Conservation (phyloP, 2,888 invertebrate species). For the Leptodirus hochenwartii region DNA sequence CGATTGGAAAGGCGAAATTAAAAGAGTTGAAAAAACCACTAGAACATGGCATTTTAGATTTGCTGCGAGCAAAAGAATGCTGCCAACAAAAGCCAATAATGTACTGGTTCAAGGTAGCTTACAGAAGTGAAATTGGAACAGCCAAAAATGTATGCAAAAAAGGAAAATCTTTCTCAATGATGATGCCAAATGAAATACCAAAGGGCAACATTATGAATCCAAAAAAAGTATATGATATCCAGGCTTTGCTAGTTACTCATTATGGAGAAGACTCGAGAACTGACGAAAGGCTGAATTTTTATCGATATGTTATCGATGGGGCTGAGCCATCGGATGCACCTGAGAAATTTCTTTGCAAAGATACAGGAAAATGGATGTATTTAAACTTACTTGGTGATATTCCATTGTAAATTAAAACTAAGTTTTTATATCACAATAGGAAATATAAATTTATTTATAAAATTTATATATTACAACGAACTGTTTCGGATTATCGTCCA, state of each 20-base stretch:
- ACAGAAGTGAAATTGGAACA: not conserved
- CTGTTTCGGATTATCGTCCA: too few species aligned
- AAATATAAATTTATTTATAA: too few species aligned
- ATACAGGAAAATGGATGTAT: too few species aligned
- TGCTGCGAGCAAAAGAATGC: not conserved
- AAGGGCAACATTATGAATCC: not conserved
- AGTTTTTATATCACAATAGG: too few species aligned
- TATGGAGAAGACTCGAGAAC: not conserved
- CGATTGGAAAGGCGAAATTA: not conserved
- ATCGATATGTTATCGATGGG: not conserved
- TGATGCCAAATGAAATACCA: not conserved
- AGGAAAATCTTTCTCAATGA: not conserved
- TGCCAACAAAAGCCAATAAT: not conserved
- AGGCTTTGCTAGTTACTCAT: not conserved
- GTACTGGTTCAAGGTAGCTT: conserved; percentile 1
- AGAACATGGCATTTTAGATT: conserved; percentile 1
- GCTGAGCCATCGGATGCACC: too few species aligned
- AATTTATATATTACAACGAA: too few species aligned
- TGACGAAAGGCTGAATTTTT: not conserved
- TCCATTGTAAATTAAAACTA: too few species aligned
- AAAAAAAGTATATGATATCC: not conserved
- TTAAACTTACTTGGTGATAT: too few species aligned
- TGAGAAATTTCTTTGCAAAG: too few species aligned
- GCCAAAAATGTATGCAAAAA: not conserved
- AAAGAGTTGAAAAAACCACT: not conserved